Conservation (phyloP, 92 coral and sea anemone genomes). For the Meandrina meandrites region DNA sequence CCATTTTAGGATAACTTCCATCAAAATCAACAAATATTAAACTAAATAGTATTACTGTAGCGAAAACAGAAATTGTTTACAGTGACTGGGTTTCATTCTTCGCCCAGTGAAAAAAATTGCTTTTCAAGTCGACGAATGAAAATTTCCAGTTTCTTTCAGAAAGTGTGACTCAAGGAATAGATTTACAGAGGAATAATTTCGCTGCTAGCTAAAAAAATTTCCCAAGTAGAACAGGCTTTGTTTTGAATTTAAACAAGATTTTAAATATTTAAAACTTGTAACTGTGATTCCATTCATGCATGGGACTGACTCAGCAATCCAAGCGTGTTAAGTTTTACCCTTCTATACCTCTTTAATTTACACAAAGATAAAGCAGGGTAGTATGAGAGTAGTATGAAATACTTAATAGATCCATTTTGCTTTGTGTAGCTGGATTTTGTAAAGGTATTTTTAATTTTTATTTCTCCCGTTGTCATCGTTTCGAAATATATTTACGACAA, state of each 20-base stretch:
- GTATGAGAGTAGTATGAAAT: too few relatives aligned
- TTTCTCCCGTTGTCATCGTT: too few relatives aligned
- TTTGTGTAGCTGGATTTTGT: too few relatives aligned
- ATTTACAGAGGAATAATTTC: neutral
- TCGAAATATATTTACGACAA: too few relatives aligned
- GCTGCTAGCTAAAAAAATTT: neutral
- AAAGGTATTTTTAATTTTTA: too few relatives aligned
- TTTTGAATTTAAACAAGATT: neutral
- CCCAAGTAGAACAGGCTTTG: neutral
- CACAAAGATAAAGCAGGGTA: neutral
- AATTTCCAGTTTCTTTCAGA: neutral
- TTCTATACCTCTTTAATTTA: neutral
- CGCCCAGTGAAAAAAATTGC: neutral
- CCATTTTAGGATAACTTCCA: neutral
- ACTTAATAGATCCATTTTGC: too few relatives aligned
- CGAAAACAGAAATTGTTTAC: neutral
- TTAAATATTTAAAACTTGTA: neutral
- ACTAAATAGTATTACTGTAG: neutral
- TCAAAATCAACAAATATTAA: neutral
- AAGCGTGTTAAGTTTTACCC: neutral
- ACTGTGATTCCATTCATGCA: constrained; percentile 8
- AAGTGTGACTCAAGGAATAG: neutral
- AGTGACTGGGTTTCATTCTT: neutral
- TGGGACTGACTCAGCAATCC: neutral
- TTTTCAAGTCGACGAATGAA: neutral